Conservation (phyloP, 2,888 invertebrate species). For the Diloba caeruleocephala region DNA sequence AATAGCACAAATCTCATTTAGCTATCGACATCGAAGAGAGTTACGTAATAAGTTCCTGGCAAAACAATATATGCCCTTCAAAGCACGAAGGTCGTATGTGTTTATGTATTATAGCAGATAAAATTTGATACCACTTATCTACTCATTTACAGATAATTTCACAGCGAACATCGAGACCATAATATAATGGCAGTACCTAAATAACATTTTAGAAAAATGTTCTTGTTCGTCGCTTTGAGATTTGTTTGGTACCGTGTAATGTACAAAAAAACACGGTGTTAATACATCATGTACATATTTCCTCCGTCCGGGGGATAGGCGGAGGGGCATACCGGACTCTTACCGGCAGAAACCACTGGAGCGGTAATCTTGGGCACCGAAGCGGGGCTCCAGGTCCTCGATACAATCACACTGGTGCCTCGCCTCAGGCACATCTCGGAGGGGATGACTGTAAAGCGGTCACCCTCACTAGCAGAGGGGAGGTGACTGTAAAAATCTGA, state of each 20-base stretch:
- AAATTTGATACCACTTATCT: slow-evolving; percentile 49
- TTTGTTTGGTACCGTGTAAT: slow-evolving; percentile 2
- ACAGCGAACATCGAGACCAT: slow-evolving; percentile 14
- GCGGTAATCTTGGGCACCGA: too few relatives aligned
- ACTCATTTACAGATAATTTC: slow-evolving; percentile 35
- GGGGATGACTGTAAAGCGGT: too few relatives aligned
- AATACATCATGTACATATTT: too few relatives aligned
- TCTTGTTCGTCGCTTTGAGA: not conserved
- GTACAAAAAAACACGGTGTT: too few relatives aligned
- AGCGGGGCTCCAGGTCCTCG: too few relatives aligned
- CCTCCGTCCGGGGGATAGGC: too few relatives aligned
- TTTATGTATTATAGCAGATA: slow-evolving; percentile 57
- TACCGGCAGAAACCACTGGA: too few relatives aligned
- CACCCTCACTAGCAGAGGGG: too few relatives aligned
- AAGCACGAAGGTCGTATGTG: slow-evolving; percentile 64
- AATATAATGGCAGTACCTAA: slow-evolving; percentile 1
- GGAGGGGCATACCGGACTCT: too few relatives aligned
- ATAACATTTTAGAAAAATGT: slow-evolving; percentile 12
- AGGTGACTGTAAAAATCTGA: too few relatives aligned
- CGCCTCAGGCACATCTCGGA: too few relatives aligned
- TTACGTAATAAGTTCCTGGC: slow-evolving; percentile 33
- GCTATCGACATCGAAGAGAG: slow-evolving; percentile 17
- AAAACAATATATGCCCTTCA: slow-evolving; percentile 59
- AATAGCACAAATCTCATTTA: slow-evolving; percentile 19
- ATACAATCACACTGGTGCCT: too few relatives aligned